Evolutionary conservation across 2,888 invertebrate genomes (phyloP).

Genomic region (Ischnura elegans): DNA sequence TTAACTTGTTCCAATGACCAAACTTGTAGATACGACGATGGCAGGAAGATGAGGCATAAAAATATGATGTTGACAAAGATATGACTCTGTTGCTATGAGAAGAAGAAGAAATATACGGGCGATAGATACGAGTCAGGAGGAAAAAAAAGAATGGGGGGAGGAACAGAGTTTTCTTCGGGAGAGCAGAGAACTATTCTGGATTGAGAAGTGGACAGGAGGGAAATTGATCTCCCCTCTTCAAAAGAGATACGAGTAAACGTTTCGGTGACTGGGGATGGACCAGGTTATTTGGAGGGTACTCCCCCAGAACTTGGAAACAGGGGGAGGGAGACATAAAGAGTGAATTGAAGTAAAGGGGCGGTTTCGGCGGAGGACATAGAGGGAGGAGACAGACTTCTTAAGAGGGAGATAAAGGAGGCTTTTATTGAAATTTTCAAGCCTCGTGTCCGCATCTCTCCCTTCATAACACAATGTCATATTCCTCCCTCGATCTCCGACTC

Average conservation of each 20-base stretch:
- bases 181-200: not conserved
- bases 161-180: not conserved
- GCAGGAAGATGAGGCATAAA: no score
- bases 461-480: not conserved
- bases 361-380: not conserved
- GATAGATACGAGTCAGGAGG: not conserved
- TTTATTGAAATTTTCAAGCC: constrained; percentile 66
- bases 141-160: not conserved
- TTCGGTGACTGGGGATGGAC: not conserved
- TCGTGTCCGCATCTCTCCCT: constrained; percentile 48
- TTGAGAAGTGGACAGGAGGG: not conserved
- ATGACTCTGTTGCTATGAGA: not conserved
- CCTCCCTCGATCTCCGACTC: not conserved
- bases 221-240: not conserved
- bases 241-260: not conserved
- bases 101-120: not conserved
- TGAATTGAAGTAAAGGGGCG: not conserved
- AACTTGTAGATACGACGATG: no score
- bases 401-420: constrained; percentile 41
- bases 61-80: not conserved
- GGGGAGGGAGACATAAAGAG: not conserved
- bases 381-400: not conserved
- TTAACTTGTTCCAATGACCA: no score
- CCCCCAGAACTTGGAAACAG: not conserved
- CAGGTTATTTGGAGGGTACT: not conserved